phyloP scores from a whole-genome alignment of 2,888 invertebrate species.

The Sympetrum striolatum region DNA sequence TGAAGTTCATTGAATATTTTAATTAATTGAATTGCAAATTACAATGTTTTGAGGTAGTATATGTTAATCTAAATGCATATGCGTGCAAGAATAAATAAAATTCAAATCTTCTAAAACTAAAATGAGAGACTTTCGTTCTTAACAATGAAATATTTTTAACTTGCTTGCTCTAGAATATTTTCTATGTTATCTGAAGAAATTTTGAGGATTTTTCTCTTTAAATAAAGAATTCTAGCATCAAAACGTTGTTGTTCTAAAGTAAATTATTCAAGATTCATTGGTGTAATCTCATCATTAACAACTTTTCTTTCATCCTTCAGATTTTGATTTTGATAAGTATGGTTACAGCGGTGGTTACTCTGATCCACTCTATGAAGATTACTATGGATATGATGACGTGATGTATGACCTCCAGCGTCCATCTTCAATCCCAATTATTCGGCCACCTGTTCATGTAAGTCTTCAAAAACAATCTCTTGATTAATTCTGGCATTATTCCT shows the following conservation, averaged over 20 bases:
- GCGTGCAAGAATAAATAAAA: too few species aligned
- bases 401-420: background rate
- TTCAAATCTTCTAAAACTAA: too few species aligned
- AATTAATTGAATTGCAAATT: background rate
- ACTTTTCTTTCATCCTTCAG: background rate
- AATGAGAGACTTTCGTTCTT: too few species aligned
- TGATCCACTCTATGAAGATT: constrained; percentile 6
- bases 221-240: too few species aligned
- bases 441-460: constrained; percentile 3
- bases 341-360: background rate
- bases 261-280: background rate
- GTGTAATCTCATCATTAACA: background rate
- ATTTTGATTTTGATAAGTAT: constrained; percentile 5
- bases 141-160: too few species aligned
- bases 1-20: too few species aligned
- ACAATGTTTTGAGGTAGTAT: too few species aligned
- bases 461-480: background rate
- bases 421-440: background rate
- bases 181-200: too few species aligned
- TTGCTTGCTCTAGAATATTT: too few species aligned
- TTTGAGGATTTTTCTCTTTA: too few species aligned
- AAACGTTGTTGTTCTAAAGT: background rate
- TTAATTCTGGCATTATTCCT: background rate
- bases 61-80: too few species aligned
- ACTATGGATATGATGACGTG: constrained; percentile 13